These are phyloP conservation scores for Enteromius unitaeniatus DNA, from an alignment of 2,797 vertebrate genomes.

Conservation along the genomic window DNA sequence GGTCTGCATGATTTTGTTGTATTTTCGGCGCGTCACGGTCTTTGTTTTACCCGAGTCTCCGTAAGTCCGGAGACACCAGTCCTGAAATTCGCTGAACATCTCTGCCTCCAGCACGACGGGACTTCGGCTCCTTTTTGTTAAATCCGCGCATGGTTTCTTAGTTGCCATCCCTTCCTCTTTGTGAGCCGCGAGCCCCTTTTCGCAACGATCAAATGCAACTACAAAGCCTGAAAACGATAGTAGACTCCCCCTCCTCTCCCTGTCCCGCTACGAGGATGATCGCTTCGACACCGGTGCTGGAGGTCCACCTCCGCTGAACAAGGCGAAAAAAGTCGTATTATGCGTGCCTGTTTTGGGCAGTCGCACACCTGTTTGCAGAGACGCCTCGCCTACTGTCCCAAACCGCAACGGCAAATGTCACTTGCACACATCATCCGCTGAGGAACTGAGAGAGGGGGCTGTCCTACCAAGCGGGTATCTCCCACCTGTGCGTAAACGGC, in stretches of 20 bases:
- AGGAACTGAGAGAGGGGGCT: conserved; percentile 77
- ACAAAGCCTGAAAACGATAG: conserved; percentile 63
- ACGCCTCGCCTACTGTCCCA: conserved; percentile 81
- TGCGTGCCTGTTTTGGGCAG: conserved; percentile 72
- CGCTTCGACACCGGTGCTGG: conserved; percentile 65
- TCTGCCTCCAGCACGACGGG: conserved; percentile 90
- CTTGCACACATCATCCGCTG: conserved; percentile 78
- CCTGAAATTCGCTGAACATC: conserved; percentile 97
- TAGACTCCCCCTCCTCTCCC: conserved; percentile 67
- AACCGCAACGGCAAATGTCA: conserved; percentile 83
- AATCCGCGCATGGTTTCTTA: conserved; percentile 83
- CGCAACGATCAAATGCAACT: conserved; percentile 47
- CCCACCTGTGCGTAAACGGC: conserved; percentile 84
- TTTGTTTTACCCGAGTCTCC: conserved; percentile 97
- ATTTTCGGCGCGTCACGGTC: conserved; percentile 96
- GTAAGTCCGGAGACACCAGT: conserved; percentile 97
- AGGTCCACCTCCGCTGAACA: conserved; percentile 57
- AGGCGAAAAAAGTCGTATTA: conserved; percentile 31
- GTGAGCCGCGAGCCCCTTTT: conserved; percentile 42
- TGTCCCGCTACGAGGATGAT: conserved; percentile 74
- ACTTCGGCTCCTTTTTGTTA: conserved; percentile 82
- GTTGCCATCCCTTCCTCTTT: conserved; percentile 77
- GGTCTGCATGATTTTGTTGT: conserved; percentile 94
- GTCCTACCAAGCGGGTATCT: conserved; percentile 81
- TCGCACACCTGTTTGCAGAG: conserved; percentile 93